phyloP scores from a whole-genome alignment of 2,888 invertebrate genomes.

The Meghimatium bilineatum region DNA sequence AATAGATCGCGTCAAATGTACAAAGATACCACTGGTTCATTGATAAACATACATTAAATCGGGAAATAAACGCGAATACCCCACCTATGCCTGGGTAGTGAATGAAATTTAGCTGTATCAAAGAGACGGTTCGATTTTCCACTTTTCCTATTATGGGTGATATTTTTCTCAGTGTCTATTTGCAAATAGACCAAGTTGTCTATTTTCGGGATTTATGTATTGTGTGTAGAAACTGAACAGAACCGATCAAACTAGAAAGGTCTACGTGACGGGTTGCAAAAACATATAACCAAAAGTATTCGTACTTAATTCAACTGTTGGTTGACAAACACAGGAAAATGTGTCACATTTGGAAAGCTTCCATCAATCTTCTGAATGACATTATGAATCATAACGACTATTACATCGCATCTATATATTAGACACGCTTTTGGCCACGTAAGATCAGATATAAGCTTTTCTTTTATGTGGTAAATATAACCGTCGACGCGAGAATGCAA shows the following conservation, averaged over 20 bases:
- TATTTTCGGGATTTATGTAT: background rate
- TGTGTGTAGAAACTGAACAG: background rate
- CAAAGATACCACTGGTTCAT: conserved; percentile 1
- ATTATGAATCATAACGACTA: too few relatives aligned
- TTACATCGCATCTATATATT: too few relatives aligned
- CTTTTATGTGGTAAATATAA: too few relatives aligned
- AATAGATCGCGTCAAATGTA: background rate
- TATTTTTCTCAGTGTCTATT: too few relatives aligned
- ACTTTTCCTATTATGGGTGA: background rate
- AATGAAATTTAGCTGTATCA: background rate
- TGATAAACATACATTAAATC: background rate
- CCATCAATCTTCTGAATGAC: too few relatives aligned
- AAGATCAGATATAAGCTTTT: too few relatives aligned
- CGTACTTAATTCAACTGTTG: background rate
- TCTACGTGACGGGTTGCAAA: background rate
- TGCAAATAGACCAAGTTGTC: background rate
- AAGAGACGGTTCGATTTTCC: background rate
- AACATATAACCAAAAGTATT: background rate
- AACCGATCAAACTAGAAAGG: background rate
- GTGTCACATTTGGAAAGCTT: too few relatives aligned
- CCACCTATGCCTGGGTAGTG: background rate
- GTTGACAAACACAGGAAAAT: background rate
- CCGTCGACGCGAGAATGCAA: background rate
- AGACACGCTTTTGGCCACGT: too few relatives aligned
- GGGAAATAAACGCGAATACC: background rate